Evolutionary conservation across 2,797 vertebrate species (phyloP).

Genomic region (Leptatherina wallacei): DNA sequence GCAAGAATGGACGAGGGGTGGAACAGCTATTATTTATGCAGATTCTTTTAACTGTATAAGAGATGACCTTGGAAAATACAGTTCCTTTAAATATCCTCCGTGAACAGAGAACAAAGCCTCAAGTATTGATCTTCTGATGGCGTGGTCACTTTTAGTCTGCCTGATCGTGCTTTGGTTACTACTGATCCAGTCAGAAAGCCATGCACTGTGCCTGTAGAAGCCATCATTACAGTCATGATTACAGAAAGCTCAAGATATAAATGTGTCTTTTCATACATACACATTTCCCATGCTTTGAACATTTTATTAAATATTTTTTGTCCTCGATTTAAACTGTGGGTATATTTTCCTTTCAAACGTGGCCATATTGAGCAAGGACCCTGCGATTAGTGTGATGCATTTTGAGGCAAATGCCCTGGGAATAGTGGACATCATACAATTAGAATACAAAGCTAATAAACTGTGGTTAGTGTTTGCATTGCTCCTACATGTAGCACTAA

Average conservation of each 20-base stretch:
- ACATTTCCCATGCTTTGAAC: not conserved
- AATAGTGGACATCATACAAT: no score
- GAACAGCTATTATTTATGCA: constrained; percentile 7
- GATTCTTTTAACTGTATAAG: not conserved
- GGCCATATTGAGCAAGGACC: no score
- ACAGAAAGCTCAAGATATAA: not conserved
- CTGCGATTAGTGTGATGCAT: no score
- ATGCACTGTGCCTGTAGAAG: not conserved
- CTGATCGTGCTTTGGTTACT: constrained; percentile 11
- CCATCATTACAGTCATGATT: not conserved
- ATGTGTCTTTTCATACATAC: not conserved
- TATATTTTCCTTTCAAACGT: not conserved
- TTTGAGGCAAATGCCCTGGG: no score
- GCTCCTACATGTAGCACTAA: no score
- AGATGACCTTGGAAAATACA: not conserved
- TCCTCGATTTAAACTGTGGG: no score
- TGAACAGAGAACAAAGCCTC: not conserved
- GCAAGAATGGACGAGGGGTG: not conserved
- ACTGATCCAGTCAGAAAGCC: not conserved
- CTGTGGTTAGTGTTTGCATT: no score
- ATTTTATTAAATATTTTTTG: not conserved
- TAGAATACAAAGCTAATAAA: no score
- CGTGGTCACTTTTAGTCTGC: not conserved
- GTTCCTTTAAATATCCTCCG: not conserved
- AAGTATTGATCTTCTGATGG: constrained; percentile 1